A percentile compares a stretch with the other conserved stretches of the same genome.
phyloP scores from a whole-genome alignment of 2,113 vertebrate species.

The Phodopus roborovskii region DNA sequence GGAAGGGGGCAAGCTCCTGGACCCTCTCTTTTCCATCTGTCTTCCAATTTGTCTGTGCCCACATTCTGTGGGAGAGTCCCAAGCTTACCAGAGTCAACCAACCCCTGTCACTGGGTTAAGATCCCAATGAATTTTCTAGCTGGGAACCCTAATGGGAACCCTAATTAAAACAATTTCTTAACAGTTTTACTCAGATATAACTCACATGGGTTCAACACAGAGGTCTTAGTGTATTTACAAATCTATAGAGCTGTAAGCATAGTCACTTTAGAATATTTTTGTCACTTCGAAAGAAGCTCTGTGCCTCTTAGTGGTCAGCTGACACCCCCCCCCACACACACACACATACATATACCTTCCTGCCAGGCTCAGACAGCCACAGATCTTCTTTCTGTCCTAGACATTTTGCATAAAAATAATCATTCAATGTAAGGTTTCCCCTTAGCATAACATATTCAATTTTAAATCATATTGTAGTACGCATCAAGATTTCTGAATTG shows the following conservation, averaged over 20 bases:
- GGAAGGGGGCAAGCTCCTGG: background rate
- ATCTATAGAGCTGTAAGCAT: background rate
- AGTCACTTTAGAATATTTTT: constrained; percentile 46
- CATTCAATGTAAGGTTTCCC: background rate
- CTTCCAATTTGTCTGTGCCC: background rate
- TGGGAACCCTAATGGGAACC: background rate
- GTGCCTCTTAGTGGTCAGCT: background rate
- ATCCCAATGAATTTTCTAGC: constrained; percentile 12
- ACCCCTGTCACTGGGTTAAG: background rate
- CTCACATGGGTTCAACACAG: background rate
- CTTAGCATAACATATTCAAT: background rate
- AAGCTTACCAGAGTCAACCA: background rate
- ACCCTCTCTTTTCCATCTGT: background rate
- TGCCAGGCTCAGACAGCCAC: background rate
- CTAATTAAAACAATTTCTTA: background rate
- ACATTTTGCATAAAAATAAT: background rate
- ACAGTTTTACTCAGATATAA: background rate
- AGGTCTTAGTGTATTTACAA: background rate
- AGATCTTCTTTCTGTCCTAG: background rate
- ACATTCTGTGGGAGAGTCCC: background rate
- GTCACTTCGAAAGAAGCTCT: constrained; percentile 6
- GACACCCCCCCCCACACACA: accelerated
- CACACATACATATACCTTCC: background rate
- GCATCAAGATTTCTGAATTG: background rate
- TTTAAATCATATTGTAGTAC: background rate